These are phyloP conservation scores for Crossaster papposus DNA, from an alignment of 53 echinoderm and acorn worm species.

Conservation along the genomic window DNA sequence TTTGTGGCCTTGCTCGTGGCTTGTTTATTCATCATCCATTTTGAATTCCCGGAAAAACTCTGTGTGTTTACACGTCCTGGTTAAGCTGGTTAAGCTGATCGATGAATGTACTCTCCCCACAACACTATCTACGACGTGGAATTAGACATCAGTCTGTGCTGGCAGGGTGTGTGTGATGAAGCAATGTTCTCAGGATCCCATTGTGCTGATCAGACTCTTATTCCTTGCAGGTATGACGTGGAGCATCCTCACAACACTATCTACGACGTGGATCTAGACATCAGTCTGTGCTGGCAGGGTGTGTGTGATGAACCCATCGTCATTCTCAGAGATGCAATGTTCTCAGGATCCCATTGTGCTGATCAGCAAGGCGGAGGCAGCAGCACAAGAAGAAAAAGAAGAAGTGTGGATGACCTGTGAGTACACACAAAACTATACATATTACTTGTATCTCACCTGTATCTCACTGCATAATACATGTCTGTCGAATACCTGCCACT, in stretches of 20 bases:
- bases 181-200: no score
- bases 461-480: no score
- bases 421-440: background rate
- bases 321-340: slow-evolving; percentile 44
- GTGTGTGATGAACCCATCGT: slow-evolving; percentile 43
- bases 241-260: slow-evolving; percentile 33
- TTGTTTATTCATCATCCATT: no score
- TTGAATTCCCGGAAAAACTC: no score
- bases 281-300: slow-evolving; percentile 37
- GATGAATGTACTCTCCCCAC: slow-evolving; percentile 46
- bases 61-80: no score
- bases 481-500: no score
- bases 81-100: no score
- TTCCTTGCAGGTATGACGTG: background rate
- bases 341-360: slow-evolving; percentile 44
- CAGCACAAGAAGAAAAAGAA: slow-evolving; percentile 27
- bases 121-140: slow-evolving; percentile 44
- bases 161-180: no score
- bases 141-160: slow-evolving; percentile 41
- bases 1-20: no score
- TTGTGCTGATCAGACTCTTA: background rate
- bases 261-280: slow-evolving; percentile 49
- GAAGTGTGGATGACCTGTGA: slow-evolving; percentile 50
- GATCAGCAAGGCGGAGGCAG: slow-evolving; percentile 14
- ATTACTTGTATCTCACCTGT: background rate